Base-by-base conservation (phyloP, 2,888 invertebrate genomes). In the Reticulitermes lucifugus region DNA sequence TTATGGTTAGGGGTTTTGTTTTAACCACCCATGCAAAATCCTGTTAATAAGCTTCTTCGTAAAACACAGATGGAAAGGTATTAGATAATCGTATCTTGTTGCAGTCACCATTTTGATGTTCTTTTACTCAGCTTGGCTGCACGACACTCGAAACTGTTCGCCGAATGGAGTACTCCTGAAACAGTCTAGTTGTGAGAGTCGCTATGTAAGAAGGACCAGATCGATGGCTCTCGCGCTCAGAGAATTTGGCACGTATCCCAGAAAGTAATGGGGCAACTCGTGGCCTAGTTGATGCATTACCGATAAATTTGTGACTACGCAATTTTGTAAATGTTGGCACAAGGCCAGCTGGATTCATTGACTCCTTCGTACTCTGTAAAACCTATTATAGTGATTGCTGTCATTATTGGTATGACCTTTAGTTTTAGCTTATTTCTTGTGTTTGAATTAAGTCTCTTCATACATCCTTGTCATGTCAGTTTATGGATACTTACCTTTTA, bases 251-350 rank as follows among this genome's bases (percentile, higher is more conserved):
- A 6, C 10, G 2, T 6, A 29, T 41, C 51, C 79, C 79, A 51
- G n/a, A 51, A 25, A 43, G 10, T 79, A 79, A 79, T 79, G 46
- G 79, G 43, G 79, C 29, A 51, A 18, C n/a, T 51, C 80, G 35
- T 80, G 80, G 80, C 80, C 60, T 41, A 80, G 59, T 80, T 80
- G 80, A 80, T 80, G 55, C 80, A 22, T 22, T 80, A 46, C 80
- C 80, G 55, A 80, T 80, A 60, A 80, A 80, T 35, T 80, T 60
- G 60, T 29, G 80, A 79, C 79, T 43, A n/a, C 21, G 79, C 46
- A n/a, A 18, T 46, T 79, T 73, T 79, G 79, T n/a, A 35, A 41
- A 35, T 51, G 35, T 41, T 80, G 80, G 80, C 80, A 21, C 59
- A 12, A 1, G 22, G 29, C 80, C 80, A 80, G 21, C 60, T 59